These are phyloP conservation scores for Drosophila lowei DNA, from an alignment of 1,140 invertebrate species.

Conservation along the genomic window DNA sequence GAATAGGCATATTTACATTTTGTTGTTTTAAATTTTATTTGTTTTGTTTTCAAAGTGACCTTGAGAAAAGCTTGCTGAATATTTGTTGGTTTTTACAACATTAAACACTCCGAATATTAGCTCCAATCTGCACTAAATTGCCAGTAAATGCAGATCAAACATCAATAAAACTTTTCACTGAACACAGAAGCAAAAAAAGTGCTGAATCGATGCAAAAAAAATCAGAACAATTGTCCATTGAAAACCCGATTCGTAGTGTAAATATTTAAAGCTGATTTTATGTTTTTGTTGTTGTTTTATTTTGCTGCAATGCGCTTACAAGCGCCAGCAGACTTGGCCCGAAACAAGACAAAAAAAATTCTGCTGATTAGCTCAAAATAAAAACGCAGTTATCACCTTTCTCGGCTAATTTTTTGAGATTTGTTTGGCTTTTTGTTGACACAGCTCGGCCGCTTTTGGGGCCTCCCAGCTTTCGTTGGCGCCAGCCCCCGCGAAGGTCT, in stretches of 20 bases:
- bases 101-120: neutral
- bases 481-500: conserved; percentile 57
- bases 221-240: conserved; percentile 14
- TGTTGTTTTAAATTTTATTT: conserved; percentile 23
- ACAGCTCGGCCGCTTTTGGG: conserved; percentile 58
- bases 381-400: conserved; percentile 34
- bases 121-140: too few relatives aligned
- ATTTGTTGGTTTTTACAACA: conserved; percentile 11
- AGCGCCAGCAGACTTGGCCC: conserved; percentile 67
- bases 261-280: conserved; percentile 37
- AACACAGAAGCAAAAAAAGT: conserved; percentile 18
- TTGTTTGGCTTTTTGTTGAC: conserved; percentile 50
- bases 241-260: conserved; percentile 17
- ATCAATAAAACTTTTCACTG: conserved; percentile 1
- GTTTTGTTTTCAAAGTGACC: conserved; percentile 19
- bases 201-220: conserved; percentile 13
- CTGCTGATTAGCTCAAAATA: conserved; percentile 69
- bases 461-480: conserved; percentile 63
- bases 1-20: conserved; percentile 44
- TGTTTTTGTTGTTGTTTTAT: neutral
- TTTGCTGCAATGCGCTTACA: conserved; percentile 52
- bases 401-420: conserved; percentile 9
- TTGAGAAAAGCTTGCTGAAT: conserved; percentile 11
- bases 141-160: conserved; percentile 4
- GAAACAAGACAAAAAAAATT: conserved; percentile 46